Conservation (phyloP, 2,113 vertebrate species). For the Bungarus multicinctus region DNA sequence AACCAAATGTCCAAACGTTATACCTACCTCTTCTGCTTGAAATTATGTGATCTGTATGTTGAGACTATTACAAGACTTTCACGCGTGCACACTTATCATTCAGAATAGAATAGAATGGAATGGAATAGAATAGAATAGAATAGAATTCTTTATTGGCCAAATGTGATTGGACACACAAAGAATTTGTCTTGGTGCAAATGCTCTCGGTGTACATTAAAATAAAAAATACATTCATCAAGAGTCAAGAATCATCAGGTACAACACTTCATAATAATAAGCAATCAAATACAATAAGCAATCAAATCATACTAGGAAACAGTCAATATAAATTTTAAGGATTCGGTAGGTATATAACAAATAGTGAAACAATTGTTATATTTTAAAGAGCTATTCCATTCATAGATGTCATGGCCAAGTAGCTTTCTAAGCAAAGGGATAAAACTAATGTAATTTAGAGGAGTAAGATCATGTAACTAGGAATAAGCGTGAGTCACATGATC, state of each 20-base stretch:
- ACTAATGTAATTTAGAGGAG: not conserved
- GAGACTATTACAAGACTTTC: not conserved
- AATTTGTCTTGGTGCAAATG: too few species aligned
- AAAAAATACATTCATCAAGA: too few species aligned
- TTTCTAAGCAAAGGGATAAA: not conserved
- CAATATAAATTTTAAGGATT: too few species aligned
- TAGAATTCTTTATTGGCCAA: too few species aligned
- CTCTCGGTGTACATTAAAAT: too few species aligned
- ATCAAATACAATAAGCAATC: too few species aligned
- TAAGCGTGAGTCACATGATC: not conserved
- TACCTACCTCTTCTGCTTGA: not conserved
- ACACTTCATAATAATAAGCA: too few species aligned
- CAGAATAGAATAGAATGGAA: too few species aligned
- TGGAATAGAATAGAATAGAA: too few species aligned
- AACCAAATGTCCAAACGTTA: not conserved
- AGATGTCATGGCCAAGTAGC: not conserved
- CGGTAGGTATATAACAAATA: not conserved
- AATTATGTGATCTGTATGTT: not conserved
- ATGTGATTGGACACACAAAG: too few species aligned
- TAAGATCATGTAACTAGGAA: not conserved
- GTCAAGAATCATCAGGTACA: too few species aligned
- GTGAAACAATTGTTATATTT: not conserved
- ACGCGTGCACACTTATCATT: not conserved
- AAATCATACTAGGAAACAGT: too few species aligned
- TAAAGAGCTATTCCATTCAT: not conserved